Evolutionary conservation across 1,140 invertebrate species (phyloP), one percentile per base, ranked within the genome.

Genomic region (Lordiphosa stackelbergi): DNA sequence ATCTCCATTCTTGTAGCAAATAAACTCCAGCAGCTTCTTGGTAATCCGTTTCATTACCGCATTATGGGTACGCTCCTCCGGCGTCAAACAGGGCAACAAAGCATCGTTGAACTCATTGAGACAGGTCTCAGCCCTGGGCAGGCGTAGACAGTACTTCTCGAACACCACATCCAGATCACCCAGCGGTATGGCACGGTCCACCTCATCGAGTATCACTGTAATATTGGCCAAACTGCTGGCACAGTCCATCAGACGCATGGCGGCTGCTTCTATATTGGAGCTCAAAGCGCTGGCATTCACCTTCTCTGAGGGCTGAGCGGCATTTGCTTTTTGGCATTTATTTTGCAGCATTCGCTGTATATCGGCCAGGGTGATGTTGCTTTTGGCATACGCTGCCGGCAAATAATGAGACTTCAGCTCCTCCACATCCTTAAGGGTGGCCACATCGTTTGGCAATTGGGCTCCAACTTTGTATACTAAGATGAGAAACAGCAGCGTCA

Each of bases 1-100:
- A 78, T 95, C 94, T 4, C 94, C 94, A 58, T 94, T 93, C 75
- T 94, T 95, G 68, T 89, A 92, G 81, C 94, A 95, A 4, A 93
- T 88, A 70, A 95, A 95, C 48, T 92, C 90, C 0, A 93, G 78
- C 0, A 95, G 74, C 41, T 92, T 91, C 11, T 93, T 89, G 0
- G 93, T 90, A n/a, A 95, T 91, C 63, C 93, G 92, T 52, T 91
- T 81, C 5, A 93, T 75, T 3, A 91, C 90, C 31, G 65, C 42
- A 8, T 87, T 81, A 52, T 85, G 70, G 16, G 40, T 12, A 9
- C 68, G 65, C 84, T 95, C 94, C 10, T 90, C 87, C 0, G 86
- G 69, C 0, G 90, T 90, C 19, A 95, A 85, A 61, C 94, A 95
- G 0, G 90, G 89, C 48, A 92, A 89, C 5, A 92, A 12, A 0